Evolutionary conservation across 1,140 invertebrate genomes (phyloP).

Genomic region (Heliconius hewitsoni): DNA sequence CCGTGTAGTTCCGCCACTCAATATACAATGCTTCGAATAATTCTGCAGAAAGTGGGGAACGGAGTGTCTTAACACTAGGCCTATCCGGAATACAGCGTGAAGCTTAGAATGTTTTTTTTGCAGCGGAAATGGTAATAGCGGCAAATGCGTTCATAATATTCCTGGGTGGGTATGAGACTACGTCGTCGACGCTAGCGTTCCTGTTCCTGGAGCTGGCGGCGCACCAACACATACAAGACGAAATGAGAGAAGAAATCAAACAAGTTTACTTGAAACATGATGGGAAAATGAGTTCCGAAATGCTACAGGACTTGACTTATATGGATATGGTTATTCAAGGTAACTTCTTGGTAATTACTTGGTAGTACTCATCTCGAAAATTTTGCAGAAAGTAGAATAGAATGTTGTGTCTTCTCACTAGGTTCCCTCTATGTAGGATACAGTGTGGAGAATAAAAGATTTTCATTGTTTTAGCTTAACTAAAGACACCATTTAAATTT

Average conservation of each 20-base stretch:
- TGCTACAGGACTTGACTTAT: slow-evolving; percentile 78
- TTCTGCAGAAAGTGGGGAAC: too few relatives aligned
- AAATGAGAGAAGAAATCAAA: slow-evolving; percentile 82
- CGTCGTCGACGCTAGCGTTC: slow-evolving; percentile 81
- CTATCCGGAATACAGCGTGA: too few relatives aligned
- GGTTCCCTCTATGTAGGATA: too few relatives aligned
- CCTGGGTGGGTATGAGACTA: slow-evolving; percentile 78
- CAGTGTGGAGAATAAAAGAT: too few relatives aligned
- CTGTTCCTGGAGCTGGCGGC: slow-evolving; percentile 83
- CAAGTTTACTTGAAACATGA: slow-evolving; percentile 59
- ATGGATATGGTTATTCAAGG: slow-evolving; percentile 83
- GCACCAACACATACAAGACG: slow-evolving; percentile 83
- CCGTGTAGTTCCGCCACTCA: too few relatives aligned
- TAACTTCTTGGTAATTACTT: slow-evolving; percentile 36
- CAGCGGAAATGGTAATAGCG: slow-evolving; percentile 74
- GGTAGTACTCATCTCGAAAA: too few relatives aligned
- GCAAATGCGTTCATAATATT: slow-evolving; percentile 77
- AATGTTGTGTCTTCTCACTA: too few relatives aligned
- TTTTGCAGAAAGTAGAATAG: too few relatives aligned
- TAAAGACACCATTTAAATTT: not conserved
- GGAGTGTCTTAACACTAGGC: too few relatives aligned
- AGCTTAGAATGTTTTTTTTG: not conserved
- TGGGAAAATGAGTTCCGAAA: slow-evolving; percentile 66
- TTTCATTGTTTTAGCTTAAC: too few relatives aligned
- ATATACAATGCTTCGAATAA: too few relatives aligned